These are phyloP conservation scores for Leptinotarsa texana DNA, from an alignment of 1,140 invertebrate species.

Conservation along the genomic window DNA sequence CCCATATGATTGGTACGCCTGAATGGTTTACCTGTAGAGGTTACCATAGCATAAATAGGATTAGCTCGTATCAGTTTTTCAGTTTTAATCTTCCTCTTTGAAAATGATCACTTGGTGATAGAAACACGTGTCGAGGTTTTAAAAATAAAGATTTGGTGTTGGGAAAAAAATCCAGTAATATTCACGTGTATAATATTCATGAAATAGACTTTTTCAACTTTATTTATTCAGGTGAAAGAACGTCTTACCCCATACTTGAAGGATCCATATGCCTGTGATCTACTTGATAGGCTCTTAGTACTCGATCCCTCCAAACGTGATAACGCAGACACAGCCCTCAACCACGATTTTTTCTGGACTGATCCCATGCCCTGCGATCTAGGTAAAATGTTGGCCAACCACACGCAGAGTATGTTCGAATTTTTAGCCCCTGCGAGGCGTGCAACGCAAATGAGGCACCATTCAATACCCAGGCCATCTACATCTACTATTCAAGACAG, in stretches of 20 bases:
- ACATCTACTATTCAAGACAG: slow-evolving; percentile 61
- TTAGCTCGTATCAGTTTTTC: too few relatives aligned
- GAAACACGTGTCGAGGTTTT: too few relatives aligned
- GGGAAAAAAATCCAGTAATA: too few relatives aligned
- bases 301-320: slow-evolving; percentile 90
- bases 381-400: slow-evolving; percentile 90
- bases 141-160: too few relatives aligned
- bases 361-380: slow-evolving; percentile 94
- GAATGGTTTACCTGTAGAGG: too few relatives aligned
- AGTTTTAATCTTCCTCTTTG: too few relatives aligned
- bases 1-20: too few relatives aligned
- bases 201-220: too few relatives aligned
- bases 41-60: too few relatives aligned
- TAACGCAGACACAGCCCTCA: slow-evolving; percentile 90
- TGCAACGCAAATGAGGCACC: slow-evolving; percentile 71
- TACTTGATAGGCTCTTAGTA: slow-evolving; percentile 90
- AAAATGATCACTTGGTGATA: too few relatives aligned
- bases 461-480: slow-evolving; percentile 63
- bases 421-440: slow-evolving; percentile 84
- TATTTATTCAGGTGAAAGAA: slow-evolving; percentile 68
- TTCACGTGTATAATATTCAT: too few relatives aligned
- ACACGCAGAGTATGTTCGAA: slow-evolving; percentile 96
- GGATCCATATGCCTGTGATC: slow-evolving; percentile 88
- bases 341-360: slow-evolving; percentile 98
- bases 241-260: slow-evolving; percentile 90